Percentiles rank a stretch among this genome's conserved stretches.
Conservation (phyloP, 2,888 invertebrate genomes). For the Xylota segnis region DNA sequence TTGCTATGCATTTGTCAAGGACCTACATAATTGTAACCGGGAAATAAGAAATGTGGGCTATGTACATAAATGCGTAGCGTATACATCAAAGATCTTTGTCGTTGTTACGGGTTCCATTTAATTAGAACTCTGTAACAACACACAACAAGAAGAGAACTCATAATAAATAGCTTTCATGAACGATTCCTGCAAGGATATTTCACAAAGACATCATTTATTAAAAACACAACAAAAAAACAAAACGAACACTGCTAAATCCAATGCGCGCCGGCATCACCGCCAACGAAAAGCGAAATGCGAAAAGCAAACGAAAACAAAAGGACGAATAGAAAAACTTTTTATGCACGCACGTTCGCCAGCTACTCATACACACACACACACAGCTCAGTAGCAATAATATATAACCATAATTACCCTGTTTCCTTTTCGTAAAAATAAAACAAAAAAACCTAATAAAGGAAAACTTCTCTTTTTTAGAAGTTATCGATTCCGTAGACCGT, state of each 20-base stretch:
- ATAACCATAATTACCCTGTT: constrained; percentile 60
- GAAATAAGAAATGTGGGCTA: background rate
- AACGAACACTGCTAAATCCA: background rate
- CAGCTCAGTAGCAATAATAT: constrained; percentile 39
- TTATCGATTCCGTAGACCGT: constrained; percentile 51
- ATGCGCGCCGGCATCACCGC: background rate
- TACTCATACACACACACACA: background rate
- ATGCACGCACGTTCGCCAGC: constrained; percentile 64
- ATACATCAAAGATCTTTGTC: constrained; percentile 16
- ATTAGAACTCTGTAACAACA: constrained; percentile 37
- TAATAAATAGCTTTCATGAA: constrained; percentile 44
- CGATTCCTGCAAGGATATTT: constrained; percentile 40
- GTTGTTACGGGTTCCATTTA: constrained; percentile 23
- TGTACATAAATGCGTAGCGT: background rate
- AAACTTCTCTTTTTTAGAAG: constrained; percentile 26
- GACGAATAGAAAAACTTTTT: constrained; percentile 25
- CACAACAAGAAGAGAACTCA: constrained; percentile 24
- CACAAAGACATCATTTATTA: constrained; percentile 43
- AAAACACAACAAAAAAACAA: constrained; percentile 8
- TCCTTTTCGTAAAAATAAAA: constrained; percentile 1
- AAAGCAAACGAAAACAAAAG: background rate
- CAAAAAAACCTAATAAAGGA: constrained; percentile 1
- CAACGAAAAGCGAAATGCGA: background rate
- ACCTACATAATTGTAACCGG: background rate
- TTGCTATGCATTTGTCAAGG: background rate